These are phyloP conservation scores for Pogonocherus hispidulus DNA, from an alignment of 2,888 invertebrate genomes.

Conservation along the genomic window DNA sequence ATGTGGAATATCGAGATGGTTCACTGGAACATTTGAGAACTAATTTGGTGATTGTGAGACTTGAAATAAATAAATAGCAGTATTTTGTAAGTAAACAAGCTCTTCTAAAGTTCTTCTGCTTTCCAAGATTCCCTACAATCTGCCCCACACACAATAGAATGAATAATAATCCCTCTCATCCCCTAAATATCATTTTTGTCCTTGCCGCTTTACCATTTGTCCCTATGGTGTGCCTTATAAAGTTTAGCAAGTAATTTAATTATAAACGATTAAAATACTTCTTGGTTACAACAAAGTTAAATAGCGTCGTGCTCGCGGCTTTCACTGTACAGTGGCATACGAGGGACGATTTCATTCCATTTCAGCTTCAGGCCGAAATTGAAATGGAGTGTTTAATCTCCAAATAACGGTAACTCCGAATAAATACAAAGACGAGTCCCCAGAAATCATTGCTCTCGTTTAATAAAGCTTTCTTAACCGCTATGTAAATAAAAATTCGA, in stretches of 20 bases:
- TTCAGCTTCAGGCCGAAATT: neutral
- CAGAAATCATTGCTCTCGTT: neutral
- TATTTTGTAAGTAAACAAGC: too few relatives aligned
- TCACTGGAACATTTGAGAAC: too few relatives aligned
- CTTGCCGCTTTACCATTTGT: slow-evolving; percentile 2
- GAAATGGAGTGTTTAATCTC: slow-evolving; percentile 6
- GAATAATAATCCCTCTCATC: slow-evolving; percentile 4
- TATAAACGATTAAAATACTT: slow-evolving; percentile 4
- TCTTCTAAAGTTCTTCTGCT: neutral
- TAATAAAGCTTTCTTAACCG: neutral
- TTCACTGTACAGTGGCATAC: slow-evolving; percentile 2
- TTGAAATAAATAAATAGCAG: too few relatives aligned
- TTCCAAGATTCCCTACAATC: neutral
- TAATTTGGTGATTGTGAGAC: too few relatives aligned
- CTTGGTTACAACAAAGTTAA: slow-evolving; percentile 6
- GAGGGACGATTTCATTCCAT: neutral
- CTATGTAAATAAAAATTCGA: neutral
- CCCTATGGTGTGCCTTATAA: slow-evolving; percentile 1
- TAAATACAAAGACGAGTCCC: neutral
- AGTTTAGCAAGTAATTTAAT: slow-evolving; percentile 2
- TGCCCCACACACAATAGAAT: slow-evolving; percentile 1
- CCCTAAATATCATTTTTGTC: neutral
- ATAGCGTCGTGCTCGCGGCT: neutral
- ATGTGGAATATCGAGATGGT: too few relatives aligned
- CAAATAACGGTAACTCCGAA: slow-evolving; percentile 1